Evolutionary conservation across 2,113 vertebrate species (phyloP).

Genomic region (Mirza zaza): DNA sequence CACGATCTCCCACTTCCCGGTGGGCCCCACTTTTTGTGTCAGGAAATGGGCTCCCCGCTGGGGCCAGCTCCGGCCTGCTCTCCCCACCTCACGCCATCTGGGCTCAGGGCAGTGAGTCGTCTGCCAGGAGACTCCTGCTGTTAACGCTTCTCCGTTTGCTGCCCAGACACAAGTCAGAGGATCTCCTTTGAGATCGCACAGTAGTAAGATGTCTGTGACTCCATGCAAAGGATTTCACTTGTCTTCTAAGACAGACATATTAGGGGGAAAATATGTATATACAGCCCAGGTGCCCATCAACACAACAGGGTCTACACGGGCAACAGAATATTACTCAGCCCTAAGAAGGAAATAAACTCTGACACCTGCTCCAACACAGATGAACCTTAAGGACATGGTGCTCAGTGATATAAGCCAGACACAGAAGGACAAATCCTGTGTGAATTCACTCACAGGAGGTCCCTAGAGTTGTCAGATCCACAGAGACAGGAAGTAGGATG

Average conservation of each 20-base stretch:
- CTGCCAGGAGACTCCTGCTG: background rate
- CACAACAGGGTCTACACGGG: background rate
- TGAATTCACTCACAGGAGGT: background rate
- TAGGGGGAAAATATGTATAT: background rate
- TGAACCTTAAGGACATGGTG: background rate
- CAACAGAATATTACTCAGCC: background rate
- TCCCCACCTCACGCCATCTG: background rate
- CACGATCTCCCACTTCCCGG: rapidly evolving
- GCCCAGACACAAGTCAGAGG: background rate
- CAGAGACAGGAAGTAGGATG: background rate
- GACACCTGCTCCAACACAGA: rapidly evolving
- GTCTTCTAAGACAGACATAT: background rate
- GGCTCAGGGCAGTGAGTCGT: background rate
- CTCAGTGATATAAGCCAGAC: background rate
- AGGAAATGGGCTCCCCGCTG: rapidly evolving
- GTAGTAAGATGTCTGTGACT: background rate
- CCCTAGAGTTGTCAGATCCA: background rate
- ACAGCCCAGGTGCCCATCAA: background rate
- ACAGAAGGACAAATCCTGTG: rapidly evolving
- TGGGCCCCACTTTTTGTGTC: background rate
- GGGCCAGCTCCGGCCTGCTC: background rate
- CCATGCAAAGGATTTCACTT: background rate
- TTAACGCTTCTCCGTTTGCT: background rate
- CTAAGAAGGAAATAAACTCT: background rate
- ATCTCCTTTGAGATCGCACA: background rate